These are phyloP conservation scores for Penelope pileata DNA, from an alignment of 2,113 vertebrate species.

Conservation along the genomic window DNA sequence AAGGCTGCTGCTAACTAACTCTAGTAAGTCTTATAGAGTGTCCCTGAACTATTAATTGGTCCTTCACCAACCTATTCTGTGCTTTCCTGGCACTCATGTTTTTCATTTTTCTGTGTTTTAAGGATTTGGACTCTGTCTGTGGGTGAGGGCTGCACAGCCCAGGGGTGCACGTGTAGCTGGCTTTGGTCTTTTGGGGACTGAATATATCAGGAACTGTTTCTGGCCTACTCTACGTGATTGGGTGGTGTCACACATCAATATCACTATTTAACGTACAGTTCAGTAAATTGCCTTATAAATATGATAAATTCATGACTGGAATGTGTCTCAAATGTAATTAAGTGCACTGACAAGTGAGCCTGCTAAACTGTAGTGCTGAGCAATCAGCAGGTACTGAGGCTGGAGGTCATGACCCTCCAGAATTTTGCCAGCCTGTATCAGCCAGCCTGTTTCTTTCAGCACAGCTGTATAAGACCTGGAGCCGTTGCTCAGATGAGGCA, in stretches of 20 bases:
- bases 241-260: fast-evolving
- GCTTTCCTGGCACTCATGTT: fast-evolving
- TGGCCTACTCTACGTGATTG: too few species aligned
- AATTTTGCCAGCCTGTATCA: neutral
- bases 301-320: neutral
- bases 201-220: neutral
- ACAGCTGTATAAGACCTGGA: neutral
- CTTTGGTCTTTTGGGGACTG: neutral
- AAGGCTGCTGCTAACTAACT: neutral
- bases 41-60: neutral
- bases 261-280: neutral
- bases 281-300: neutral
- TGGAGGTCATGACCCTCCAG: neutral
- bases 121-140: neutral
- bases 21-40: neutral
- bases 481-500: neutral
- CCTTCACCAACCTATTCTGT: neutral
- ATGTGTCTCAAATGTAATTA: neutral
- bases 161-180: fast-evolving
- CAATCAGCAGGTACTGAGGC: neutral
- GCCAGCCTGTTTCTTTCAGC: neutral
- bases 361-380: neutral
- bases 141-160: neutral
- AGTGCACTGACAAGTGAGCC: neutral
- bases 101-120: fast-evolving